Percentiles rank a stretch among this genome's conserved stretches.
These are phyloP conservation scores for Arctopsyche grandis DNA, from an alignment of 1,140 invertebrate genomes.

Conservation along the genomic window DNA sequence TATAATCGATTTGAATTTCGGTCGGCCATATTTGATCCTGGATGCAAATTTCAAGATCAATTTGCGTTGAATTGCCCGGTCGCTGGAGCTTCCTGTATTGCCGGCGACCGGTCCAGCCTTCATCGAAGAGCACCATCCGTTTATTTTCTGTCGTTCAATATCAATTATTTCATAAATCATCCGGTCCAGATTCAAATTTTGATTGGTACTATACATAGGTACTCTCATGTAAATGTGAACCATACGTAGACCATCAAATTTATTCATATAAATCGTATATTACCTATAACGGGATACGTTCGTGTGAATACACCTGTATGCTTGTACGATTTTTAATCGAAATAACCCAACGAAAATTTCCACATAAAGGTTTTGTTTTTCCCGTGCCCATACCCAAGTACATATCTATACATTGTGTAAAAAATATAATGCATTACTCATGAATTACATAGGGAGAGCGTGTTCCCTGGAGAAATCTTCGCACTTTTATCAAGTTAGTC, in stretches of 20 bases:
- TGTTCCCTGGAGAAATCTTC: conserved; percentile 45
- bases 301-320: too few relatives aligned
- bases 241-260: neutral
- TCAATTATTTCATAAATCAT: conserved; percentile 41
- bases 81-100: conserved; percentile 24
- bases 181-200: neutral
- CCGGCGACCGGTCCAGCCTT: conserved; percentile 14
- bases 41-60: conserved; percentile 35
- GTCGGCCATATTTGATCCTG: conserved; percentile 30
- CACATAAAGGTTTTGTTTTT: too few relatives aligned
- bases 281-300: neutral
- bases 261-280: conserved; percentile 4
- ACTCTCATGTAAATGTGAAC: neutral
- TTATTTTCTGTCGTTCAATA: conserved; percentile 17
- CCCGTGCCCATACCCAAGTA: neutral
- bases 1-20: conserved; percentile 38
- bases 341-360: too few relatives aligned
- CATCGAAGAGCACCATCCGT: neutral
- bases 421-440: neutral
- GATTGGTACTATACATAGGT: too few relatives aligned
- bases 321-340: too few relatives aligned
- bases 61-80: conserved; percentile 30
- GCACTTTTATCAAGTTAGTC: conserved; percentile 46
- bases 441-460: neutral
- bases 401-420: neutral